Percentiles rank a stretch among this genome's conserved stretches.
Conservation (phyloP, 2,113 vertebrate species). For the Pterophyllum scalare region DNA sequence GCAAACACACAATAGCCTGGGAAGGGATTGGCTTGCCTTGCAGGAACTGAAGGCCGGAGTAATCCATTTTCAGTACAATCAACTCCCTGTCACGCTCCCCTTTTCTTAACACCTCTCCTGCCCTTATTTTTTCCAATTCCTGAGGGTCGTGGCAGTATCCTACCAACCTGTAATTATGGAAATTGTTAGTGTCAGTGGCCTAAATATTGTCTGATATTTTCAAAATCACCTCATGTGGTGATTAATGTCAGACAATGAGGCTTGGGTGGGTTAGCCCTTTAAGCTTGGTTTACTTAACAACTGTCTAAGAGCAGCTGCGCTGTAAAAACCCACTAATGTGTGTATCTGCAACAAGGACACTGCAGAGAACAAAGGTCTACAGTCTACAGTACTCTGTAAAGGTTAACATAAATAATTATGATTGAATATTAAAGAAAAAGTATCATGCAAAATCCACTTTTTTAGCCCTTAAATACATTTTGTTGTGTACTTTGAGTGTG, state of each 20-base stretch:
- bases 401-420: too few relatives aligned
- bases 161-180: background rate
- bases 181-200: background rate
- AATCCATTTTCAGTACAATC: conserved; percentile 6
- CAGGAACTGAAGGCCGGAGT: background rate
- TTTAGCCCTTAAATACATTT: too few relatives aligned
- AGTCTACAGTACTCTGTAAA: background rate
- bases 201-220: conserved; percentile 1
- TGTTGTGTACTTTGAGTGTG: too few relatives aligned
- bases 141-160: background rate
- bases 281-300: background rate
- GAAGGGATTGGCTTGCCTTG: conserved; percentile 1
- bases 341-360: background rate
- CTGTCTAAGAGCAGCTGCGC: background rate
- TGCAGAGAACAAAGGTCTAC: background rate
- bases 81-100: background rate
- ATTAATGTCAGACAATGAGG: too few relatives aligned
- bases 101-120: background rate
- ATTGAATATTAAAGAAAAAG: too few relatives aligned
- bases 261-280: background rate
- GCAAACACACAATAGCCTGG: conserved; percentile 8
- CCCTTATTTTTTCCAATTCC: background rate
- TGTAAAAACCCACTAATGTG: background rate
- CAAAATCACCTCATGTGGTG: background rate
- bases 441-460: too few relatives aligned